These are phyloP conservation scores for Polyploca ridens DNA, from an alignment of 2,888 invertebrate genomes.

Conservation along the genomic window DNA sequence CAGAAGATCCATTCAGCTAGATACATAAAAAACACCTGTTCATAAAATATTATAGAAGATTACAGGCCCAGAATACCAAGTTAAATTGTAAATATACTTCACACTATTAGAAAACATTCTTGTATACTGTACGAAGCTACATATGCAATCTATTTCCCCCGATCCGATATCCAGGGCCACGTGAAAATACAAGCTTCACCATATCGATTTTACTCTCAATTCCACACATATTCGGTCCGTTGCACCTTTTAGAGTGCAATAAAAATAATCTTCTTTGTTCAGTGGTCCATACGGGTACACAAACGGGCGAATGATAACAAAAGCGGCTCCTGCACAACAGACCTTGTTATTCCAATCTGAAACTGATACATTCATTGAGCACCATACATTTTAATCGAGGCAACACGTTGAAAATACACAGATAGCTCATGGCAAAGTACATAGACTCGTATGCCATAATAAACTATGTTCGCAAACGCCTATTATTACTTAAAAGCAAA, in stretches of 20 bases:
- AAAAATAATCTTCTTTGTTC: constrained; percentile 82
- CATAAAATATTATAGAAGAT: neutral
- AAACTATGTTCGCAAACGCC: constrained; percentile 15
- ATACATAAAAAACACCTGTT: no score
- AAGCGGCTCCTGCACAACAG: constrained; percentile 48
- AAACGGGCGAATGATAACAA: constrained; percentile 64
- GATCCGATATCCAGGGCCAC: constrained; percentile 12
- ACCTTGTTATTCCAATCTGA: constrained; percentile 64
- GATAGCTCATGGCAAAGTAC: constrained; percentile 18
- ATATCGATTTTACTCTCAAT: constrained; percentile 72
- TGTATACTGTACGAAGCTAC: neutral
- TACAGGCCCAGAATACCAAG: no score
- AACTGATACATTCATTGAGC: constrained; percentile 53
- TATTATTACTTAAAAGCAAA: constrained; percentile 18
- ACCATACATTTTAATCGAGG: constrained; percentile 51
- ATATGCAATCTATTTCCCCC: constrained; percentile 14
- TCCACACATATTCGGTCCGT: constrained; percentile 70
- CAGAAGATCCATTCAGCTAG: no score
- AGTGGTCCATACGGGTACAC: constrained; percentile 59
- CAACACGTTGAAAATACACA: constrained; percentile 25
- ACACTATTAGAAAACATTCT: neutral
- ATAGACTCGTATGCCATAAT: constrained; percentile 9
- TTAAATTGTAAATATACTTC: neutral
- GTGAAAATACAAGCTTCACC: constrained; percentile 36
- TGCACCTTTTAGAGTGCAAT: constrained; percentile 78